Evolutionary conservation across 1,140 invertebrate genomes (phyloP).

Genomic region (Drosophila repleta): DNA sequence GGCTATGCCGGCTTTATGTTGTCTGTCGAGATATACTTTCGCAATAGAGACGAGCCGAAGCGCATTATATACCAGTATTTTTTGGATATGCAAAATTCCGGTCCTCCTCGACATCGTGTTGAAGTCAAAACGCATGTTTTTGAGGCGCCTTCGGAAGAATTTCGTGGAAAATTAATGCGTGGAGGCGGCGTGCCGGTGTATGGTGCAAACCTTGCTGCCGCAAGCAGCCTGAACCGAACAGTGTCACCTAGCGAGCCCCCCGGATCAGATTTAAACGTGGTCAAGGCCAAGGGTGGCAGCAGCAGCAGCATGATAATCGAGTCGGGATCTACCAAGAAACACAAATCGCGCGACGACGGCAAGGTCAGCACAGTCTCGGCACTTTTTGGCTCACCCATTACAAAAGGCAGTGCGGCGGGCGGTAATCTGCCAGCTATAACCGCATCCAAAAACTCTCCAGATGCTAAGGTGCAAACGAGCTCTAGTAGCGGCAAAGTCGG

Average conservation of each 20-base stretch:
- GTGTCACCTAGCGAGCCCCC: constrained; percentile 50
- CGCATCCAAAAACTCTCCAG: constrained; percentile 83
- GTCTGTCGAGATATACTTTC: constrained; percentile 95
- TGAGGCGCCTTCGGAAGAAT: constrained; percentile 93
- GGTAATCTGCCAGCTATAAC: constrained; percentile 14
- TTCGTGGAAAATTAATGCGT: constrained; percentile 93
- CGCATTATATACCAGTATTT: constrained; percentile 95
- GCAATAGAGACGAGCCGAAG: constrained; percentile 95
- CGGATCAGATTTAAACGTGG: constrained; percentile 74
- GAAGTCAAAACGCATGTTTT: constrained; percentile 85
- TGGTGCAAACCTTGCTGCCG: constrained; percentile 42
- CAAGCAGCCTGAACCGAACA: constrained; percentile 52
- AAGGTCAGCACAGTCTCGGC: constrained; percentile 88
- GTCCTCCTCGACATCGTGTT: constrained; percentile 89
- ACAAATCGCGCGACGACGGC: constrained; percentile 85
- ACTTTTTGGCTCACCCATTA: constrained; percentile 92
- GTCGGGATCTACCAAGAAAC: constrained; percentile 85
- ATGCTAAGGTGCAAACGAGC: constrained; percentile 72
- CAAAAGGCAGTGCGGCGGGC: constrained; percentile 85
- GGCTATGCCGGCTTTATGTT: constrained; percentile 97
- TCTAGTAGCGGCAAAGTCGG: constrained; percentile 38
- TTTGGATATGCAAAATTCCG: constrained; percentile 90
- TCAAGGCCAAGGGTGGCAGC: constrained; percentile 88
- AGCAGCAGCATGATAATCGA: constrained; percentile 27
- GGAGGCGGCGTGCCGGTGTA: constrained; percentile 89